A percentile compares a stretch with the other conserved stretches of the same genome.
phyloP scores from a whole-genome alignment of 2,797 vertebrate genomes.

The Ceryle rudis region DNA sequence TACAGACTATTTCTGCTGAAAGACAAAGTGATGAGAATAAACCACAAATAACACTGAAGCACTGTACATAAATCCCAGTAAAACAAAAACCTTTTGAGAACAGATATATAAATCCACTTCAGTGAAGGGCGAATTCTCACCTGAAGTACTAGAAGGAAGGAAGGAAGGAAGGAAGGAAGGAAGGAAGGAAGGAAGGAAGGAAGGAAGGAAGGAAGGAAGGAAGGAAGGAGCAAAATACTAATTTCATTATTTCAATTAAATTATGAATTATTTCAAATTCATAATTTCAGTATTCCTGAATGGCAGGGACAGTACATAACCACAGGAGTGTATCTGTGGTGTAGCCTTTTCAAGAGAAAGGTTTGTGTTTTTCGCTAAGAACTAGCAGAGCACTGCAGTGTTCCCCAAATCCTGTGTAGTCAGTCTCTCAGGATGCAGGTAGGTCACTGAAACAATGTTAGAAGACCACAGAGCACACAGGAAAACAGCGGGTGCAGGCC shows the following conservation, averaged over 20 bases:
- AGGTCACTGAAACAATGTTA: not conserved
- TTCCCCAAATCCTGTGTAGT: not conserved
- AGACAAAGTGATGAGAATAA: not conserved
- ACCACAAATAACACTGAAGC: conserved; percentile 19
- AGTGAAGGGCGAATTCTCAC: not conserved
- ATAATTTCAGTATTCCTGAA: not conserved
- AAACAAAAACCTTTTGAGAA: not conserved
- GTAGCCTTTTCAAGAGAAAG: not conserved
- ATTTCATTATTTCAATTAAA: too few species aligned
- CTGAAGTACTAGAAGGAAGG: not conserved
- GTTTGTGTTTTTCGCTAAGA: not conserved
- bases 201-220: too few species aligned
- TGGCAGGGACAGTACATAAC: not conserved
- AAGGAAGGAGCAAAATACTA: too few species aligned
- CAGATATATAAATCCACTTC: not conserved
- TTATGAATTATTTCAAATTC: too few species aligned
- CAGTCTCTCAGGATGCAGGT: not conserved
- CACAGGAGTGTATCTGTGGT: not conserved
- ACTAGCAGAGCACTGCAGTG: not conserved
- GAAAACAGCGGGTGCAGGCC: not conserved
- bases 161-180: too few species aligned
- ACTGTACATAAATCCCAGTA: not conserved
- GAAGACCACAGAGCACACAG: not conserved
- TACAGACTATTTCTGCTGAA: not conserved
- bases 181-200: too few species aligned